A percentile compares a stretch with the other conserved stretches of the same genome.
Conservation (phyloP, 2,888 invertebrate species). For the Cenopis cana region DNA sequence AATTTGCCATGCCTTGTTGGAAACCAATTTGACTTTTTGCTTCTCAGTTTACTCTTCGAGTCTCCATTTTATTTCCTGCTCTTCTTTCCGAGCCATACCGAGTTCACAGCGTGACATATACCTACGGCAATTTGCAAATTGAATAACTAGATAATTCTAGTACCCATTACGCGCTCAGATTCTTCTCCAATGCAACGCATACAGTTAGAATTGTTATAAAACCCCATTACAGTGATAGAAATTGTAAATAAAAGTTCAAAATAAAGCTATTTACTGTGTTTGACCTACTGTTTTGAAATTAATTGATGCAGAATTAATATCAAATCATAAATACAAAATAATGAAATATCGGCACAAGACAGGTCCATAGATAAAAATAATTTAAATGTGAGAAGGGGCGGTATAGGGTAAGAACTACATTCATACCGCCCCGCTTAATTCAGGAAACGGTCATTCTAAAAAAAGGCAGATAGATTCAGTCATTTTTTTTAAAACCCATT, state of each 20-base stretch:
- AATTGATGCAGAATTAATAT: background rate
- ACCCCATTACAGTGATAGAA: slow-evolving; percentile 1
- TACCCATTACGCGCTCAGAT: slow-evolving; percentile 26
- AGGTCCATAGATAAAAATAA: too few species aligned
- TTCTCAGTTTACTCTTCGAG: slow-evolving; percentile 59
- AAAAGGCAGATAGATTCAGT: too few species aligned
- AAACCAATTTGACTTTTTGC: slow-evolving; percentile 63
- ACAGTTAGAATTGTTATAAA: slow-evolving; percentile 22
- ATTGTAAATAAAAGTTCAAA: background rate
- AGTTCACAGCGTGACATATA: slow-evolving; percentile 23
- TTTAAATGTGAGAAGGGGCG: too few species aligned
- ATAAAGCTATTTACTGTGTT: too few species aligned
- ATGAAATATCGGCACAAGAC: too few species aligned
- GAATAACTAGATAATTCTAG: slow-evolving; percentile 38
- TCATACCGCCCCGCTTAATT: too few species aligned
- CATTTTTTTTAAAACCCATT: too few species aligned
- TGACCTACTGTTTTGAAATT: background rate
- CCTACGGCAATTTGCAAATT: slow-evolving; percentile 37
- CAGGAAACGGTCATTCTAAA: too few species aligned
- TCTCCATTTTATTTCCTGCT: slow-evolving; percentile 4
- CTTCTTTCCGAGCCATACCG: slow-evolving; percentile 2
- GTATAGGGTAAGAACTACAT: too few species aligned
- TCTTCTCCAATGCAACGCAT: slow-evolving; percentile 27
- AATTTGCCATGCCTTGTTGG: slow-evolving; percentile 63
- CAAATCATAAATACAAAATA: too few species aligned